Evolutionary conservation across 2,113 vertebrate species (phyloP).

Genomic region (Takifugu bimaculatus): DNA sequence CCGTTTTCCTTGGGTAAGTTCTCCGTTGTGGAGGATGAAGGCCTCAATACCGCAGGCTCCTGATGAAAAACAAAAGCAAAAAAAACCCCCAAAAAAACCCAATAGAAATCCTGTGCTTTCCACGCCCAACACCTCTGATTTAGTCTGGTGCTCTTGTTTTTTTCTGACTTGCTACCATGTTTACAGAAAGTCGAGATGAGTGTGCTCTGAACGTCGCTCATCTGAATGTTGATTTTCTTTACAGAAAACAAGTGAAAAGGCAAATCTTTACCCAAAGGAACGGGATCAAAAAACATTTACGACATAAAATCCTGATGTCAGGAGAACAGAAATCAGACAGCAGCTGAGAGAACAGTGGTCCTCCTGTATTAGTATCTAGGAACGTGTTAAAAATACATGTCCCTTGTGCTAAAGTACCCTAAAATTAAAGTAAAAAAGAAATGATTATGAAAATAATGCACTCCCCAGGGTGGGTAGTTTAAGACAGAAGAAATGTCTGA

Average conservation of each 20-base stretch:
- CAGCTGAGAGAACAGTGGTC: constrained; percentile 70
- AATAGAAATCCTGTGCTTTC: constrained; percentile 66
- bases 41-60: constrained; percentile 70
- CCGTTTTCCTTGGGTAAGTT: constrained; percentile 56
- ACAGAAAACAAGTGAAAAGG: constrained; percentile 58
- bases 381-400: constrained; percentile 71
- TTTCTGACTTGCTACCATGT: constrained; percentile 50
- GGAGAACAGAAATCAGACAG: constrained; percentile 60
- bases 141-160: constrained; percentile 29
- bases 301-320: constrained; percentile 44
- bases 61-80: constrained; percentile 41
- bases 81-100: constrained; percentile 1
- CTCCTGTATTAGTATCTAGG: constrained; percentile 70
- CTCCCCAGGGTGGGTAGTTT: constrained; percentile 49
- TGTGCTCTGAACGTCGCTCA: constrained; percentile 53
- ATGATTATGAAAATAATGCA: constrained; percentile 62
- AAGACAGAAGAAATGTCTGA: constrained; percentile 70
- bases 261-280: constrained; percentile 53
- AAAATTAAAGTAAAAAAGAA: constrained; percentile 52
- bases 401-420: constrained; percentile 71
- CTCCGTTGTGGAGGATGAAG: constrained; percentile 66
- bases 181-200: constrained; percentile 50
- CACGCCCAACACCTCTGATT: constrained; percentile 69
- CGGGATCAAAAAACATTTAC: constrained; percentile 45
- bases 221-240: constrained; percentile 26